Conservation (phyloP, 1,140 invertebrate genomes). For the Micrasema longulum region DNA sequence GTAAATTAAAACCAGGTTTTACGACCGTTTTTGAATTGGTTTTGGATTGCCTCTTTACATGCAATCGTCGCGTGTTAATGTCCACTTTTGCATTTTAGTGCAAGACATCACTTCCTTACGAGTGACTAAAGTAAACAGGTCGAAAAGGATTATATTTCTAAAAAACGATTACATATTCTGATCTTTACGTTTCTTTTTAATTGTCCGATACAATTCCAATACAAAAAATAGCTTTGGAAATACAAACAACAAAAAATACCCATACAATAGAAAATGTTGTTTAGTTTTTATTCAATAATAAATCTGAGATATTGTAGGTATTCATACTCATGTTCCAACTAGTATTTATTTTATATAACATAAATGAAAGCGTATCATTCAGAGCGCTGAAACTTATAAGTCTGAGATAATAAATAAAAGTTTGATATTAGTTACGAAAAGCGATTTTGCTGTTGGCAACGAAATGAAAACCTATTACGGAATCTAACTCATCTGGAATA, state of each 20-base stretch:
- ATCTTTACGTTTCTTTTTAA: slow-evolving; percentile 13
- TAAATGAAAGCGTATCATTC: background rate
- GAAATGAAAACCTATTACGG: background rate
- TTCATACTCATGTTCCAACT: too few species aligned
- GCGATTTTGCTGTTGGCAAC: background rate
- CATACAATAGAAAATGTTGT: too few species aligned
- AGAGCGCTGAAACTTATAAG: slow-evolving; percentile 35
- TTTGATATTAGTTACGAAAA: slow-evolving; percentile 24
- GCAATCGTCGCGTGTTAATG: slow-evolving; percentile 44
- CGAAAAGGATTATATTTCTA: slow-evolving; percentile 42
- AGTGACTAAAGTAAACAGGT: slow-evolving; percentile 40
- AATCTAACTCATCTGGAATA: too few species aligned
- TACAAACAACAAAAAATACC: too few species aligned
- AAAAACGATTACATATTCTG: slow-evolving; percentile 31
- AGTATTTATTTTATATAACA: slow-evolving; percentile 12
- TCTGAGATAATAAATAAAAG: slow-evolving; percentile 35
- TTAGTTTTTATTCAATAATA: too few species aligned
- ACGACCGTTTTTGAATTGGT: slow-evolving; percentile 44
- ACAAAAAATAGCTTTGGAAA: too few species aligned
- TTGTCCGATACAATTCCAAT: too few species aligned
- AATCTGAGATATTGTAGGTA: too few species aligned
- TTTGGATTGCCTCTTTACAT: slow-evolving; percentile 40
- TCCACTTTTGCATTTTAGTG: slow-evolving; percentile 45
- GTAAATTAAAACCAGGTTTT: slow-evolving; percentile 50
- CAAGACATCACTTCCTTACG: slow-evolving; percentile 43